phyloP scores from a whole-genome alignment of 2,113 vertebrate species.

The Menidia beryllina region DNA sequence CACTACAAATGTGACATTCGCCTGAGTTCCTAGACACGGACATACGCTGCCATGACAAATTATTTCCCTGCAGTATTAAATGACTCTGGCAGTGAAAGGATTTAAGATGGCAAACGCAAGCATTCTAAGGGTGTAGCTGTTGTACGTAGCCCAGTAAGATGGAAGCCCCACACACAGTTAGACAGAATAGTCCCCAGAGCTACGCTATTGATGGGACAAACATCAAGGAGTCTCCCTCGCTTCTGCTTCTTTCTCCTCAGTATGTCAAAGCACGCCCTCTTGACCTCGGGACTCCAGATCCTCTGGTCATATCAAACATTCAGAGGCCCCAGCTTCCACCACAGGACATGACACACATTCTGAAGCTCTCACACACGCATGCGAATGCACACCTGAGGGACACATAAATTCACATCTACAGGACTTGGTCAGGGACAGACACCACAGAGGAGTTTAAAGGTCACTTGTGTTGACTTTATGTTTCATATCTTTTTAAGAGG shows the following conservation, averaged over 20 bases:
- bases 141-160: slow-evolving; percentile 34
- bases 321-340: slow-evolving; percentile 44
- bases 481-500: too few relatives aligned
- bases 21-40: not conserved
- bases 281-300: slow-evolving; percentile 72
- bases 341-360: slow-evolving; percentile 46
- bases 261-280: slow-evolving; percentile 76
- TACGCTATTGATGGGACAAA: slow-evolving; percentile 75
- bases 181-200: slow-evolving; percentile 72
- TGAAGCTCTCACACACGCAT: slow-evolving; percentile 3
- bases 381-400: not conserved
- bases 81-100: slow-evolving; percentile 20
- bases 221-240: slow-evolving; percentile 70
- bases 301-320: slow-evolving; percentile 75
- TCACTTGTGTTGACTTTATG: not conserved
- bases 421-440: slow-evolving; percentile 1
- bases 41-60: slow-evolving; percentile 6
- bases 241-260: slow-evolving; percentile 59
- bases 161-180: slow-evolving; percentile 37
- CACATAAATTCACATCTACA: not conserved
- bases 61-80: slow-evolving; percentile 12
- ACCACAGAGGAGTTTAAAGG: slow-evolving; percentile 11
- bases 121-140: slow-evolving; percentile 22
- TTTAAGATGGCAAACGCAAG: slow-evolving; percentile 32
- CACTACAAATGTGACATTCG: slow-evolving; percentile 2